Evolutionary conservation across 2,113 vertebrate genomes (phyloP).

Genomic region (Arenaria interpres): DNA sequence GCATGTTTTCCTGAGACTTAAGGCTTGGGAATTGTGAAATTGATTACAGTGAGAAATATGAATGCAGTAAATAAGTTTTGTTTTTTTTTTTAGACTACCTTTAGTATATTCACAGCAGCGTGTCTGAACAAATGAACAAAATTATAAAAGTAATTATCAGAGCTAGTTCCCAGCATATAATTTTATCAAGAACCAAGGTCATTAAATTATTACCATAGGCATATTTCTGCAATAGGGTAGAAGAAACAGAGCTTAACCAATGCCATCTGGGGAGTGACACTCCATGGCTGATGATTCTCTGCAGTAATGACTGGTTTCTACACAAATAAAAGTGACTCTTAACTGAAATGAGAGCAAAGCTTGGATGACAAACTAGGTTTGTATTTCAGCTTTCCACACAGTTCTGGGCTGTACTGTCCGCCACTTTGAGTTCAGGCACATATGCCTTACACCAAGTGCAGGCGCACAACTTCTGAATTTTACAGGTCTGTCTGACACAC

Average conservation of each 20-base stretch:
- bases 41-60: not conserved
- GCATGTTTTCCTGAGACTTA: not conserved
- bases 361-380: not conserved
- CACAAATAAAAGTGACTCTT: not conserved
- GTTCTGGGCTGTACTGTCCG: not conserved
- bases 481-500: not conserved
- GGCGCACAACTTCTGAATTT: not conserved
- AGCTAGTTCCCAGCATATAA: not conserved
- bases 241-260: not conserved
- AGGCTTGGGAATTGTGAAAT: not conserved
- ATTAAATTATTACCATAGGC: not conserved
- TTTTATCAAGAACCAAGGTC: not conserved
- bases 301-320: not conserved
- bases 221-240: not conserved
- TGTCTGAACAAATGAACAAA: not conserved
- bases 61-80: not conserved
- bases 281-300: not conserved
- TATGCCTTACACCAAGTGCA: not conserved
- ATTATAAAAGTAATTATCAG: not conserved
- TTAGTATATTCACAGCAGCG: not conserved
- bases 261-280: not conserved
- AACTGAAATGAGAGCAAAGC: not conserved
- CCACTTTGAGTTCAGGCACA: not conserved
- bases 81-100: not conserved
- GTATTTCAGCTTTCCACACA: not conserved